phyloP scores from a whole-genome alignment of 2,888 invertebrate genomes.

The Aquatica leii region DNA sequence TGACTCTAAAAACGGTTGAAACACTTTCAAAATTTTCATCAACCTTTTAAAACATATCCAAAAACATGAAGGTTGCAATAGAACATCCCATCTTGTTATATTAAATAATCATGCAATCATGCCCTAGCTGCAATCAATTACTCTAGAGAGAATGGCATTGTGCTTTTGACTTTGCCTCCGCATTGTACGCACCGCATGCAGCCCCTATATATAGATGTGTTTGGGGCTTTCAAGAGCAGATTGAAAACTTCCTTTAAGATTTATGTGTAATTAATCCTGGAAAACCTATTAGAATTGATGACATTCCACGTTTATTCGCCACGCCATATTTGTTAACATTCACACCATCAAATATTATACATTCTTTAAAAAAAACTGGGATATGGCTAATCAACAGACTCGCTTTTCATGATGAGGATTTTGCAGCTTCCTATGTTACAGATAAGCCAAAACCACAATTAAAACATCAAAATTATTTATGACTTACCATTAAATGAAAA shows the following conservation, averaged over 20 bases:
- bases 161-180: constrained; percentile 21
- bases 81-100: background rate
- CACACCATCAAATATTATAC: background rate
- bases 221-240: background rate
- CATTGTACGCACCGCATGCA: constrained; percentile 30
- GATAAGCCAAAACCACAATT: background rate
- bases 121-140: background rate
- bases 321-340: background rate
- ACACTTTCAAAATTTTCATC: too few species aligned
- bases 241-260: background rate
- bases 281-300: background rate
- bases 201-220: constrained; percentile 11
- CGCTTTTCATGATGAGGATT: background rate
- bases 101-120: too few species aligned
- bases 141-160: background rate
- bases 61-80: too few species aligned
- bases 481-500: background rate
- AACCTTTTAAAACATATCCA: background rate
- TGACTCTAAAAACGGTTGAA: too few species aligned
- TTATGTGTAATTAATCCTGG: background rate
- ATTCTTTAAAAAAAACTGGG: background rate
- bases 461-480: background rate
- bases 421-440: background rate
- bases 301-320: background rate
- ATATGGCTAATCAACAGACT: background rate